Evolutionary conservation across 2,888 invertebrate species (phyloP).

Genomic region (Lysandra coridon): DNA sequence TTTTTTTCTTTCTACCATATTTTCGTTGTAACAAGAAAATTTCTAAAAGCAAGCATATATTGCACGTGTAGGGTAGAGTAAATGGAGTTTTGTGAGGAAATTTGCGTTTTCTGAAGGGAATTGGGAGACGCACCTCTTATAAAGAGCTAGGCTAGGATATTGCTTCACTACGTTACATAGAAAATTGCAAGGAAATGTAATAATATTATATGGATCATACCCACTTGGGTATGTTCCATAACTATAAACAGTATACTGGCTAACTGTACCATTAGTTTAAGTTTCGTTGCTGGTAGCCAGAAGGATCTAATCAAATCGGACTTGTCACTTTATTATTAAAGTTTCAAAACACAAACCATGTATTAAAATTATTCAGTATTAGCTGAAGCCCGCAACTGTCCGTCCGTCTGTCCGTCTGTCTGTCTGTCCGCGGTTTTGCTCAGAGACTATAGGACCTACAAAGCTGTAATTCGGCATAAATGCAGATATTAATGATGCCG

Average conservation of each 20-base stretch:
- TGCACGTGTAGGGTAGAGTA: conserved; percentile 28
- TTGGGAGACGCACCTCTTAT: conserved; percentile 27
- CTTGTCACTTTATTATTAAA: too few species aligned
- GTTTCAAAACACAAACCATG: too few species aligned
- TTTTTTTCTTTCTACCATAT: not conserved
- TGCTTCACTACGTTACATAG: conserved; percentile 7
- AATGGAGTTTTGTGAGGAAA: conserved; percentile 31
- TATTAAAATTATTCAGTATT: too few species aligned
- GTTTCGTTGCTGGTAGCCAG: not conserved
- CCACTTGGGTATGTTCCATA: not conserved
- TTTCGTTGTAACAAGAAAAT: conserved; percentile 9
- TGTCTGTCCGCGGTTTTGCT: too few species aligned
- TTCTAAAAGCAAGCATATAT: conserved; percentile 21
- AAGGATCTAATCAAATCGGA: too few species aligned
- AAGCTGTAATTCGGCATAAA: too few species aligned
- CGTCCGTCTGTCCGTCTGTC: too few species aligned
- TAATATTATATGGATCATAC: too few species aligned
- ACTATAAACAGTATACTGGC: not conserved
- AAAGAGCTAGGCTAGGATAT: conserved; percentile 23
- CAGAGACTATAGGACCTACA: too few species aligned
- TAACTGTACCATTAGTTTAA: not conserved
- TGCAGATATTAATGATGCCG: too few species aligned
- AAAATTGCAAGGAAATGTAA: not conserved
- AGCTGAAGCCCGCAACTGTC: too few species aligned
- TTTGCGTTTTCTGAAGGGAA: conserved; percentile 32